A percentile compares a stretch with the other conserved stretches of the same genome.
phyloP scores from a whole-genome alignment of 2,888 invertebrate genomes.

The Seira ritae region DNA sequence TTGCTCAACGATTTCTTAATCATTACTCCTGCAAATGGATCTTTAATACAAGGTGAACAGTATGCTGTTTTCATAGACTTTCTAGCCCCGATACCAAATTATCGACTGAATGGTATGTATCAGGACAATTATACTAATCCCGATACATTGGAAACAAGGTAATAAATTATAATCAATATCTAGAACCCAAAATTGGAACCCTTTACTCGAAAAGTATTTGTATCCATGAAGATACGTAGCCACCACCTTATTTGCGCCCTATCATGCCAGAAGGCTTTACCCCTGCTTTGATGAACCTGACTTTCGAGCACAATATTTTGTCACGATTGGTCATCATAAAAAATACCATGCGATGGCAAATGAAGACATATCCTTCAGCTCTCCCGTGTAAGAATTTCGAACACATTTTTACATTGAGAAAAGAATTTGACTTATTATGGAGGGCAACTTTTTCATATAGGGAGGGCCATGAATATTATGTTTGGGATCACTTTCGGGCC shows the following conservation, averaged over 20 bases:
- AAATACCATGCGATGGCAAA: constrained; percentile 75
- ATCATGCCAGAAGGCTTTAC: constrained; percentile 80
- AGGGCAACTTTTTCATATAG: constrained; percentile 20
- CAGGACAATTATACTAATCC: constrained; percentile 65
- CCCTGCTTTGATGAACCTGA: constrained; percentile 92
- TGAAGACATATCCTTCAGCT: constrained; percentile 32
- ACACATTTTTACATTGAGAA: constrained; percentile 1
- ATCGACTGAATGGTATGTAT: constrained; percentile 65
- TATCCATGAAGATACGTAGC: background rate
- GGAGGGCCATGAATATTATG: constrained; percentile 56
- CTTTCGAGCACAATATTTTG: constrained; percentile 85
- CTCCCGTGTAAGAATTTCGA: constrained; percentile 65
- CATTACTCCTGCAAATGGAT: constrained; percentile 28
- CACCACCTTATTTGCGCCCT: constrained; percentile 76
- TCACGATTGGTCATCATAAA: constrained; percentile 79
- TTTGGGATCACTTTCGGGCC: constrained; percentile 76
- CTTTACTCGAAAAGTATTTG: constrained; percentile 14
- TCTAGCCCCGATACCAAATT: constrained; percentile 51
- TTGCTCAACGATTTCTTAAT: constrained; percentile 56
- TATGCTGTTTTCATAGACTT: constrained; percentile 52
- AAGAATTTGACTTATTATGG: background rate
- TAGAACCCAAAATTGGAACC: background rate
- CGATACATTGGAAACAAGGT: constrained; percentile 55
- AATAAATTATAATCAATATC: background rate
- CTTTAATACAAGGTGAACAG: constrained; percentile 20